phyloP scores from a whole-genome alignment of 2,888 invertebrate genomes.

The Netelia fuscicornis region DNA sequence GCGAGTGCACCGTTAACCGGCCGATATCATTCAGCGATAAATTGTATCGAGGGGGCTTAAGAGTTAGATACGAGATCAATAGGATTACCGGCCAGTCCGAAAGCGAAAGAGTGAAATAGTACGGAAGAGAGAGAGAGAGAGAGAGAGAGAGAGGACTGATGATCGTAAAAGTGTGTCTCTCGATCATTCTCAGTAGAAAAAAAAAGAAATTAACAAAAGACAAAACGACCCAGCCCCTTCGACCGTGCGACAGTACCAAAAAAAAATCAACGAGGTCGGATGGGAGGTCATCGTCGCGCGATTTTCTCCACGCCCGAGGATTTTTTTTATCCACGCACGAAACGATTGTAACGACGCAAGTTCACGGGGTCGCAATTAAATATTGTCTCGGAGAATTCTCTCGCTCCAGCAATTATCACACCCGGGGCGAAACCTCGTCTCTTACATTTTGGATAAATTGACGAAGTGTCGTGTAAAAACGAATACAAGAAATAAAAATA shows the following conservation, averaged over 20 bases:
- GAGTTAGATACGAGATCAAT: constrained; percentile 67
- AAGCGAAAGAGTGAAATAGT: constrained; percentile 28
- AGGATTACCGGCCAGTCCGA: constrained; percentile 59
- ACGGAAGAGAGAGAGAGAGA: not conserved
- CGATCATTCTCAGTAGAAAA: not conserved
- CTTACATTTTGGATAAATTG: constrained; percentile 21
- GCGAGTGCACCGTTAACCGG: constrained; percentile 68
- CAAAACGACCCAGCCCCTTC: not conserved
- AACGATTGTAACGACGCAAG: constrained; percentile 24
- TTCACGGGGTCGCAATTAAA: constrained; percentile 55
- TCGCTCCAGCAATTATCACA: constrained; percentile 16
- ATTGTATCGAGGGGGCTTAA: constrained; percentile 65
- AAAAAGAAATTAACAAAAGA: not conserved
- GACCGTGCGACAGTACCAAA: not conserved
- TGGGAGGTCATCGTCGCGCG: constrained; percentile 58
- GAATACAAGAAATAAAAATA: not conserved
- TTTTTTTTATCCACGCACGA: constrained; percentile 23
- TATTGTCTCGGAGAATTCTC: constrained; percentile 47
- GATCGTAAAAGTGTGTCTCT: constrained; percentile 33
- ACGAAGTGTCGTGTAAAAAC: constrained; percentile 19
- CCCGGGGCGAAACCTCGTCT: constrained; percentile 30
- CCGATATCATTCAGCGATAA: constrained; percentile 68
- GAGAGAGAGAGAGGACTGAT: constrained; percentile 10
- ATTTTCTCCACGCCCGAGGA: constrained; percentile 23
- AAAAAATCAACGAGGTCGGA: not conserved